phyloP scores from a whole-genome alignment of 2,888 invertebrate species.

The Oasisia sp. region DNA sequence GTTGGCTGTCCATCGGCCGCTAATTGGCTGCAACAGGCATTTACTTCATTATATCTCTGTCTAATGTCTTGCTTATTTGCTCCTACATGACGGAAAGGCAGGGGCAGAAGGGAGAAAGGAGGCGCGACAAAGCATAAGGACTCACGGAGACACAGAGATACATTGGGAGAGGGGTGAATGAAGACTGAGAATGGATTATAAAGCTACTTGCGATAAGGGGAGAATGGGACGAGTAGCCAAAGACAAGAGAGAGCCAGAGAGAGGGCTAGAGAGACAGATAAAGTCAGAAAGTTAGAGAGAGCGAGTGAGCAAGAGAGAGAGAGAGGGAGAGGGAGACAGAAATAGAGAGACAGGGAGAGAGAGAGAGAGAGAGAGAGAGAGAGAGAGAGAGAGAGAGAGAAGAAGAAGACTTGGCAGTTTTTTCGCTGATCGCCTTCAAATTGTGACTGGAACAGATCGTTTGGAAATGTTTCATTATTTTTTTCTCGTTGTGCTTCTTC shows the following conservation, averaged over 20 bases:
- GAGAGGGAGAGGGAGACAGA: too few relatives aligned
- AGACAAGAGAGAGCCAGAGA: conserved; percentile 17
- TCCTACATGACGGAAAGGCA: not conserved
- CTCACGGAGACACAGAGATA: too few relatives aligned
- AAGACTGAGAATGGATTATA: not conserved
- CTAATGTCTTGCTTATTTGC: not conserved
- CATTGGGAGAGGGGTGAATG: not conserved
- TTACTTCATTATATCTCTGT: not conserved
- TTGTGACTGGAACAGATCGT: not conserved
- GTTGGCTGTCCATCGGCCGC: conserved; percentile 18
- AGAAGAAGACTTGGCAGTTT: not conserved
- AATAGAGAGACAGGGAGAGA: too few relatives aligned
- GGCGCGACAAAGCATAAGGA: too few relatives aligned
- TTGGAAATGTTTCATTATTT: too few relatives aligned
- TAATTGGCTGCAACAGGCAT: conserved; percentile 17
- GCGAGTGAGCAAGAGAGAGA: too few relatives aligned
- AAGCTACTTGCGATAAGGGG: not conserved
- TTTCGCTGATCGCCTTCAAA: not conserved
- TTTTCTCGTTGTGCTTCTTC: too few relatives aligned
- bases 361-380: not conserved
- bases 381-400: conserved; percentile 18
- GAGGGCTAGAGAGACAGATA: not conserved
- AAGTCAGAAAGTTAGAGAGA: too few relatives aligned
- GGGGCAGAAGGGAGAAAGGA: not conserved
- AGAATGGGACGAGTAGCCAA: not conserved